phyloP scores from a whole-genome alignment of 1,140 invertebrate species.

The Drusus annulatus region DNA sequence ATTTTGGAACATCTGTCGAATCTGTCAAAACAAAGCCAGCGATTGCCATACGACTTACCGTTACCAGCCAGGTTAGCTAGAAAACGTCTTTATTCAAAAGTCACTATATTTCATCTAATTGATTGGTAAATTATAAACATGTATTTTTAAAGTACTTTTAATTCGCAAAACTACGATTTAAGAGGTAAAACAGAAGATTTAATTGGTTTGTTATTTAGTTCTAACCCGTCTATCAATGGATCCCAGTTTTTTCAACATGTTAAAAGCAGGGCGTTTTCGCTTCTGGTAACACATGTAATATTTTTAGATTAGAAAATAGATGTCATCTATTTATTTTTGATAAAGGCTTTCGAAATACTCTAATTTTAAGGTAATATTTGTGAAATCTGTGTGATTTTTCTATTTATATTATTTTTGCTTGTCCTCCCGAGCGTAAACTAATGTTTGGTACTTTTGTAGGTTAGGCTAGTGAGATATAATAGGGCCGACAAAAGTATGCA shows the following conservation, averaged over 20 bases:
- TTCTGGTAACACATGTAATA: slow-evolving; percentile 64
- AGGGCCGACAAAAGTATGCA: slow-evolving; percentile 63
- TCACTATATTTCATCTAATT: too few species aligned
- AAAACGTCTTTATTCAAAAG: background rate
- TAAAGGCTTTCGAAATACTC: slow-evolving; percentile 63
- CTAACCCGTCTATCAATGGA: background rate
- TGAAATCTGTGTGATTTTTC: slow-evolving; percentile 13
- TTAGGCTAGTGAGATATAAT: slow-evolving; percentile 69
- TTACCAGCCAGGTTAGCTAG: too few species aligned
- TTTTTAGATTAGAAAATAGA: slow-evolving; percentile 72
- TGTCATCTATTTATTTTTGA: slow-evolving; percentile 68
- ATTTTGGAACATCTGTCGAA: slow-evolving; percentile 22
- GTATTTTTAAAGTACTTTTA: background rate
- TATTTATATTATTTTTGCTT: slow-evolving; percentile 12
- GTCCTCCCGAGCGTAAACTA: slow-evolving; percentile 61
- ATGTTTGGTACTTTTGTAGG: slow-evolving; percentile 70
- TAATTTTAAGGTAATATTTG: slow-evolving; percentile 58
- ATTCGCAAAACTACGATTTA: background rate
- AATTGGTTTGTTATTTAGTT: background rate
- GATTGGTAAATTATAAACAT: background rate
- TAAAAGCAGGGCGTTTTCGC: slow-evolving; percentile 32
- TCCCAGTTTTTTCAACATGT: background rate
- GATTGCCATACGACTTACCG: background rate
- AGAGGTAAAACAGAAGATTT: background rate
- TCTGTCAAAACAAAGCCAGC: slow-evolving; percentile 19